phyloP scores from a whole-genome alignment of 1,140 invertebrate species.

The Trinorchestia longiramus region DNA sequence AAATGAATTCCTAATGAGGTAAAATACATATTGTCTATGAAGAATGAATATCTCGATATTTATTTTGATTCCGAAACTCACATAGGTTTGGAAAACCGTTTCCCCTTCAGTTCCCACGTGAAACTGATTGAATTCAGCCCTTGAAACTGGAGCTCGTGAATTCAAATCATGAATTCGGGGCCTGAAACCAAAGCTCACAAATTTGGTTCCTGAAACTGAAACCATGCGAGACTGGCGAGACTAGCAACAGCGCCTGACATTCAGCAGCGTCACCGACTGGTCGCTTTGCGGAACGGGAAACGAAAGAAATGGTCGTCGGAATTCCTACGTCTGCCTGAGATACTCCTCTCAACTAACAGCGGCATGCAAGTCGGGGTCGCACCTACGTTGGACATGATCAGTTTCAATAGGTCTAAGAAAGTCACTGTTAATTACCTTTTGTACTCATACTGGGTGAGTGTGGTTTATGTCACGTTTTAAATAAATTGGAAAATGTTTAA shows the following conservation, averaged over 20 bases:
- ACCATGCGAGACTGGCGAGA: background rate
- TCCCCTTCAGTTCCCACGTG: background rate
- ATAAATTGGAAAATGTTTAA: background rate
- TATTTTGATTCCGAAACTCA: background rate
- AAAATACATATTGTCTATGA: background rate
- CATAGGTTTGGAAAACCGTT: background rate
- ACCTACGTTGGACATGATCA: background rate
- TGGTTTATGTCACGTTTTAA: too few species aligned
- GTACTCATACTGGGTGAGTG: background rate
- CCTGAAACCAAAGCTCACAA: too few species aligned
- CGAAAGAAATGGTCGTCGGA: background rate
- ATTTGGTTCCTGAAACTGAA: background rate
- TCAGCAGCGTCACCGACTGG: background rate
- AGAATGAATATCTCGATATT: background rate
- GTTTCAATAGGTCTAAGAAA: background rate
- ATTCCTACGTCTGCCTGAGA: background rate
- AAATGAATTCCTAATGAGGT: too few species aligned
- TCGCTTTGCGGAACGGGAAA: background rate
- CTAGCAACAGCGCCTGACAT: background rate
- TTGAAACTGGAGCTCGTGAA: background rate
- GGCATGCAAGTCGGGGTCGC: background rate
- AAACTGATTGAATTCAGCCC: background rate
- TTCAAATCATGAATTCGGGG: too few species aligned
- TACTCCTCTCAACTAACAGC: background rate
- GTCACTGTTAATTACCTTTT: background rate